Evolutionary conservation across 2,888 invertebrate species (phyloP), one percentile per base, ranked within the genome.

Genomic region (Arge pagana): DNA sequence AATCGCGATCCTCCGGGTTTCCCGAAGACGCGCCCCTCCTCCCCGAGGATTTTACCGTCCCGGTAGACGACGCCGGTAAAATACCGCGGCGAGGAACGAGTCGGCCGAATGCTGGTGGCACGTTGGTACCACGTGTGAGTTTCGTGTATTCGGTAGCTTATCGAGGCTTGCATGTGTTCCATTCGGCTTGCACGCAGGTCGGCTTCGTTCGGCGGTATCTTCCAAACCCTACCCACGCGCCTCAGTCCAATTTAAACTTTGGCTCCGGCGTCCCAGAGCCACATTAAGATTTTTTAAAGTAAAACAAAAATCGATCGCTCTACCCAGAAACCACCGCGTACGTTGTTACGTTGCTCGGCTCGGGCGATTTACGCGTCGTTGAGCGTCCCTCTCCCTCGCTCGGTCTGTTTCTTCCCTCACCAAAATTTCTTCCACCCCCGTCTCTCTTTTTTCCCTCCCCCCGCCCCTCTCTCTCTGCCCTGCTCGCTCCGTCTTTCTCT

Each of bases 261-360:
- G 60, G 63, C 62, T 66, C 64, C 42, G 28, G n/a, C 13, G 24
- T 26, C 13, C n/a, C 28, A 69, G 67, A 71, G 65, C 71, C 62
- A 68, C 71, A 69, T 72, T 74, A 74, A 76, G 76, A 76, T 74
- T 72, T 72, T 73, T 72, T 70, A 62, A 74, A 75, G 72, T 70
- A 21, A 33, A 67, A 65, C 59, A 66, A 67, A 64, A 65, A 67
- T 67, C 68, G 60, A 67, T 69, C 64, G 55, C 11, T 26, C 19
- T 11, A 8, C 15, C 48, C 24, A 3, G 8, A 26, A 2, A 30
- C 41, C 10, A 15, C 19, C 3, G 3, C 11, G 10, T n/a, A 33
- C n/a, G 8, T 30, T 10, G 11, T 7, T 10, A n/a, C 13, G n/a
- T n/a, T 50, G 56, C 53, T 58, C 54, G 61, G 51, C 55, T 54